Conservation (phyloP, 2,113 vertebrate genomes). For the zebrafish (Danio rerio) region GRCz12tu NC_133187.1:23209501-23210000, state of each 20-base stretch:
- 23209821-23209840: neutral
- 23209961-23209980: too few species aligned
- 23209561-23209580: constrained; percentile 19
- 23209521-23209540: constrained; percentile 48
- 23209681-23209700: neutral
- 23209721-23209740: neutral
- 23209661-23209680: constrained; percentile 9
- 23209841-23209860: neutral
- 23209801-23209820: neutral
- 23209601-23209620: neutral
- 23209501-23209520: constrained; percentile 54
- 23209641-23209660: neutral
- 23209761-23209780: neutral
- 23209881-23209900: neutral
- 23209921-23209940: neutral
- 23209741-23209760: neutral
- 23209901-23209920: neutral
- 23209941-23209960: too few species aligned
- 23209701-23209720: neutral
- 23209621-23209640: neutral
- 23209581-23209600: neutral
- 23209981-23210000: too few species aligned
- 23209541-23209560: constrained; percentile 1
- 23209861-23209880: neutral
- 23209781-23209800: neutral